A percentile compares a stretch with the other conserved stretches of the same genome.
These are phyloP conservation scores for Drosophila bifasciata DNA, from an alignment of 1,140 invertebrate genomes.

Conservation along the genomic window DNA sequence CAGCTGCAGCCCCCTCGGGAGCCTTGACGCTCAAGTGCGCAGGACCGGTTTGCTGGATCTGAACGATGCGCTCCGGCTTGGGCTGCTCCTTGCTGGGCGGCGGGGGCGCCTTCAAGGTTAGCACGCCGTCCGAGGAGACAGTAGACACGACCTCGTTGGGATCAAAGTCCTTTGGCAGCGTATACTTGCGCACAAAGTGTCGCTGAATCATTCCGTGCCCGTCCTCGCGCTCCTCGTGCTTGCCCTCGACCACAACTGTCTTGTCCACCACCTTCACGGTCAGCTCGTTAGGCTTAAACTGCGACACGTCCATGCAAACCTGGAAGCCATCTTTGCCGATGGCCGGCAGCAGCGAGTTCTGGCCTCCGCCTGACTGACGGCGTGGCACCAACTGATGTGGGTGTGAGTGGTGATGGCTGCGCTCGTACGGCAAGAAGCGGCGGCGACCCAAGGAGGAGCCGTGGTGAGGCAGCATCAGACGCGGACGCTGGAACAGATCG, in stretches of 20 bases:
- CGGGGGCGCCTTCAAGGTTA: conserved; percentile 88
- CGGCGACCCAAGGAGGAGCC: conserved; percentile 36
- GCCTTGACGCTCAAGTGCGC: conserved; percentile 79
- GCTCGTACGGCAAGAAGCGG: conserved; percentile 54
- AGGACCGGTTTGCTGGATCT: conserved; percentile 84
- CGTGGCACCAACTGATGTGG: conserved; percentile 49
- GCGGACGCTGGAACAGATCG: conserved; percentile 73
- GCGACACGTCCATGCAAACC: conserved; percentile 91
- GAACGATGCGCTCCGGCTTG: conserved; percentile 84
- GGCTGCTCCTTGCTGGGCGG: conserved; percentile 77
- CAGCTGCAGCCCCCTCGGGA: conserved; percentile 27
- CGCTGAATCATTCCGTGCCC: conserved; percentile 90
- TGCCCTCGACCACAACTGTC: conserved; percentile 88
- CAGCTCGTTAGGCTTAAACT: conserved; percentile 93
- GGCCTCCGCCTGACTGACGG: conserved; percentile 25
- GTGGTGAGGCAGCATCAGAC: conserved; percentile 50
- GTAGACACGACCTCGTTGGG: conserved; percentile 87
- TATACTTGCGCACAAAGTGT: conserved; percentile 89
- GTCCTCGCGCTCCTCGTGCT: conserved; percentile 91
- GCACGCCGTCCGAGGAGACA: conserved; percentile 90
- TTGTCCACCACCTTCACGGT: conserved; percentile 91
- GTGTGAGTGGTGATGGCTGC: conserved; percentile 21
- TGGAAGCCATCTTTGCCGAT: conserved; percentile 87
- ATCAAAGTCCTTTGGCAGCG: conserved; percentile 88
- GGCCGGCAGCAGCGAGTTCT: conserved; percentile 52